Evolutionary conservation across 1,140 invertebrate species (phyloP).

Genomic region (Thrips palmi): DNA sequence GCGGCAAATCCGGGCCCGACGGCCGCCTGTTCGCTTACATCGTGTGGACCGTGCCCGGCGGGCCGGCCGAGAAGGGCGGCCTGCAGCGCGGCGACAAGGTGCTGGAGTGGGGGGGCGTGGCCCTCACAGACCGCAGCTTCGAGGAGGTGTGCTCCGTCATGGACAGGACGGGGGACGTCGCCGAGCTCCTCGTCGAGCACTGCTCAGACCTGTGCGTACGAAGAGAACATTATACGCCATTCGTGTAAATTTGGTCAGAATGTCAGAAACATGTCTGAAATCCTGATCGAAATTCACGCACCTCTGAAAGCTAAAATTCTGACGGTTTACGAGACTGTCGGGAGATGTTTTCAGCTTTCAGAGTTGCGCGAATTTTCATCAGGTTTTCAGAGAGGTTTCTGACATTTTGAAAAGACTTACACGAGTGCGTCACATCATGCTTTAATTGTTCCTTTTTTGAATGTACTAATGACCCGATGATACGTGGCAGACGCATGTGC

Average conservation of each 20-base stretch:
- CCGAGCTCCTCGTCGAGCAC: conserved; percentile 66
- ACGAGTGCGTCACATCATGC: no score
- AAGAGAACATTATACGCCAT: conserved; percentile 5
- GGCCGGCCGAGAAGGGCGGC: conserved; percentile 72
- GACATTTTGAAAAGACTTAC: no score
- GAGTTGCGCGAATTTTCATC: no score
- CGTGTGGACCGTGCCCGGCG: conserved; percentile 76
- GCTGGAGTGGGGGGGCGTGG: conserved; percentile 66
- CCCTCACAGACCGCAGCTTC: conserved; percentile 71
- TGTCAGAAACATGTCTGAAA: no score
- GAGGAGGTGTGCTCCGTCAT: conserved; percentile 74
- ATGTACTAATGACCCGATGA: no score
- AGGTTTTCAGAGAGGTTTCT: no score
- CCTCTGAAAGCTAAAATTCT: no score
- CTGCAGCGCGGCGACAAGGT: conserved; percentile 74
- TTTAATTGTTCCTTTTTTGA: no score
- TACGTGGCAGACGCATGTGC: conserved; percentile 32
- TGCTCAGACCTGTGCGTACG: conserved; percentile 40
- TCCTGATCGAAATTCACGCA: no score
- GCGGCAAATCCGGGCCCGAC: conserved; percentile 65
- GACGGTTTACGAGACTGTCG: background rate
- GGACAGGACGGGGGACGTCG: conserved; percentile 59
- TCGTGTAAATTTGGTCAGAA: conserved; percentile 2
- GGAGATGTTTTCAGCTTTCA: no score
- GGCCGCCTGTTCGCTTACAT: conserved; percentile 75